A percentile compares a stretch with the other conserved stretches of the same genome.
These are phyloP conservation scores for Irena cyanogastra DNA, from an alignment of 2,113 vertebrate species.

Conservation along the genomic window DNA sequence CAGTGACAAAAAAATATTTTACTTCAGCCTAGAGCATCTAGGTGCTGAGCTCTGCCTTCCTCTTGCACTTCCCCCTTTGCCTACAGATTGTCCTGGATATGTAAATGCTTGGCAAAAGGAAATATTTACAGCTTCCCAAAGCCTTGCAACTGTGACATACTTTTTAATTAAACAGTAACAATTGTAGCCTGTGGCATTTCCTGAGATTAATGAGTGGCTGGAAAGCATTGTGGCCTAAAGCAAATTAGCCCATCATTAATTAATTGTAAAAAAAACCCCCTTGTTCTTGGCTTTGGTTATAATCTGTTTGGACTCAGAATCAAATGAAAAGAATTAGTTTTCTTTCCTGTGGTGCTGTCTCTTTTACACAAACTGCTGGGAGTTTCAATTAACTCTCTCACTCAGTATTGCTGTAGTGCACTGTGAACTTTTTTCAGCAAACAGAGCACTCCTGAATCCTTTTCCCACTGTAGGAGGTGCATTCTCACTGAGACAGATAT, in stretches of 20 bases:
- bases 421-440: not conserved
- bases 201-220: slow-evolving; percentile 34
- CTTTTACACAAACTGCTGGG: not conserved
- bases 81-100: not conserved
- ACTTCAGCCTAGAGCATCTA: not conserved
- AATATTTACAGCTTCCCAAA: slow-evolving; percentile 5
- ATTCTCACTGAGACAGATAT: not conserved
- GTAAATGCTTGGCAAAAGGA: not conserved
- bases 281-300: slow-evolving; percentile 16
- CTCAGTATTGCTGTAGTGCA: not conserved
- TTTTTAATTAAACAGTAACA: slow-evolving; percentile 29
- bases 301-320: slow-evolving; percentile 26
- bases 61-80: not conserved
- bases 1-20: not conserved
- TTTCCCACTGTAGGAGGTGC: not conserved
- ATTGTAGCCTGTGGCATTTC: slow-evolving; percentile 18
- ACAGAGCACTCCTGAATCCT: not conserved
- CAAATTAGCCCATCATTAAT: slow-evolving; percentile 45
- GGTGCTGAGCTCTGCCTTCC: not conserved
- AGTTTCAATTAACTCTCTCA: not conserved
- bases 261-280: slow-evolving; percentile 10
- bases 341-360: not conserved
- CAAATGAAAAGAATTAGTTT: slow-evolving; percentile 7
- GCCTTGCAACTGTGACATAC: not conserved
- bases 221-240: slow-evolving; percentile 1